Percentiles rank a stretch among this genome's conserved stretches.
These are phyloP conservation scores for Pachypeltis micranthus DNA, from an alignment of 1,140 invertebrate genomes.

Conservation along the genomic window DNA sequence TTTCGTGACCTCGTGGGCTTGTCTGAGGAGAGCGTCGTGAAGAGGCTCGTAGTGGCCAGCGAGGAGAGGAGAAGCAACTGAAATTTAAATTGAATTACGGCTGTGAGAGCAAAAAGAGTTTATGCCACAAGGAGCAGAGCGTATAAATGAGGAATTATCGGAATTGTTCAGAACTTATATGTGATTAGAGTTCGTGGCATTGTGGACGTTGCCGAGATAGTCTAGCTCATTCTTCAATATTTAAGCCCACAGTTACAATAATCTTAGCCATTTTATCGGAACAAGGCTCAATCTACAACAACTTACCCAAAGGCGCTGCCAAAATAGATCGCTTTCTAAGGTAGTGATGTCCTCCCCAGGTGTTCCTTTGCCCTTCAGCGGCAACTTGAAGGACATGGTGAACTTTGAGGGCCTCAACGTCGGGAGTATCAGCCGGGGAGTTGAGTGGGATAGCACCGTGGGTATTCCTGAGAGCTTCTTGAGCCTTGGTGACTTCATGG, in stretches of 20 bases:
- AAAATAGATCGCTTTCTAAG: constrained; percentile 1
- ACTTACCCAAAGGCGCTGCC: not conserved
- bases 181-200: too few species aligned
- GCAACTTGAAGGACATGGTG: constrained; percentile 7
- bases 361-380: constrained; percentile 8
- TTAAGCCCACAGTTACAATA: not conserved
- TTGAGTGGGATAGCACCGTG: not conserved
- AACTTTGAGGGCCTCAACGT: constrained; percentile 3
- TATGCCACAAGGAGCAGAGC: too few species aligned
- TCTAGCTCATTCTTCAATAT: too few species aligned
- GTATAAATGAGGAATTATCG: too few species aligned
- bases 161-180: too few species aligned
- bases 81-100: not conserved
- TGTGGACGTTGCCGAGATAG: too few species aligned
- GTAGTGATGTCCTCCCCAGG: not conserved
- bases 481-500: not conserved
- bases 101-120: too few species aligned
- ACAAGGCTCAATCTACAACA: not conserved
- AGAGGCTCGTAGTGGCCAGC: not conserved
- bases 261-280: not conserved
- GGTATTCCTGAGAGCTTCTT: constrained; percentile 10
- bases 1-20: constrained; percentile 4
- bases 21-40: not conserved
- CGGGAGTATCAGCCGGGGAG: constrained; percentile 9
- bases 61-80: not conserved